Percentiles rank a stretch among this genome's conserved stretches.
These are phyloP conservation scores for Gymnogyps californianus DNA, from an alignment of 2,113 vertebrate genomes.

Conservation along the genomic window DNA sequence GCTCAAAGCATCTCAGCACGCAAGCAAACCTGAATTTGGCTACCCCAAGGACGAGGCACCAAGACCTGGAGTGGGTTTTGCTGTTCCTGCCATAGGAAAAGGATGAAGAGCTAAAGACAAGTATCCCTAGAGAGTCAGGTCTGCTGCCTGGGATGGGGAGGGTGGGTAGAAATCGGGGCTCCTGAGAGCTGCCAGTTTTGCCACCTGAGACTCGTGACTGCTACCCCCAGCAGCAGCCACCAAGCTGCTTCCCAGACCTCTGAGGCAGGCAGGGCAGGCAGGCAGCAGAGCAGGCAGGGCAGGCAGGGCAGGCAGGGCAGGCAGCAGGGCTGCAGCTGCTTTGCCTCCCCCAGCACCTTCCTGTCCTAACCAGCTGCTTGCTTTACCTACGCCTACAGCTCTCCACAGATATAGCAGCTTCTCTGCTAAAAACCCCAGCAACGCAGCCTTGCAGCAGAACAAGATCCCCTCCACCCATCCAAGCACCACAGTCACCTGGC, in stretches of 20 bases:
- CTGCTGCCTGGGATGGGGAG: background rate
- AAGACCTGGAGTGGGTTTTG: background rate
- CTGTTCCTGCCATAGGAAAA: background rate
- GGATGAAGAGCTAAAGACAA: background rate
- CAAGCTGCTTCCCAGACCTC: background rate
- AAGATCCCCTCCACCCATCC: background rate
- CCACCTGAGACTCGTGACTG: accelerated
- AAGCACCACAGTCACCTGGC: background rate
- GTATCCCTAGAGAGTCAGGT: background rate
- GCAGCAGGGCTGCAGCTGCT: background rate
- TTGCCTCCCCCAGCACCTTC: background rate
- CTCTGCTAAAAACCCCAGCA: background rate
- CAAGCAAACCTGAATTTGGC: background rate
- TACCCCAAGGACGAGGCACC: background rate
- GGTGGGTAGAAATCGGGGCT: background rate
- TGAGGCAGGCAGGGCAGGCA: background rate
- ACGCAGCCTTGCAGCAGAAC: background rate
- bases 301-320: too few species aligned
- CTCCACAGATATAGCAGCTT: background rate
- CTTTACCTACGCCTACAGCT: background rate
- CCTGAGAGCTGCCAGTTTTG: background rate
- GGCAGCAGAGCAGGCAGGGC: background rate
- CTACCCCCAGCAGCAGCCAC: background rate
- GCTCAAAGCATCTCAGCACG: background rate
- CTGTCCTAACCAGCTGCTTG: background rate